A percentile compares a stretch with the other conserved stretches of the same genome.
These are phyloP conservation scores for Anabacerthia variegaticeps DNA, from an alignment of 2,797 vertebrate genomes.

Conservation along the genomic window DNA sequence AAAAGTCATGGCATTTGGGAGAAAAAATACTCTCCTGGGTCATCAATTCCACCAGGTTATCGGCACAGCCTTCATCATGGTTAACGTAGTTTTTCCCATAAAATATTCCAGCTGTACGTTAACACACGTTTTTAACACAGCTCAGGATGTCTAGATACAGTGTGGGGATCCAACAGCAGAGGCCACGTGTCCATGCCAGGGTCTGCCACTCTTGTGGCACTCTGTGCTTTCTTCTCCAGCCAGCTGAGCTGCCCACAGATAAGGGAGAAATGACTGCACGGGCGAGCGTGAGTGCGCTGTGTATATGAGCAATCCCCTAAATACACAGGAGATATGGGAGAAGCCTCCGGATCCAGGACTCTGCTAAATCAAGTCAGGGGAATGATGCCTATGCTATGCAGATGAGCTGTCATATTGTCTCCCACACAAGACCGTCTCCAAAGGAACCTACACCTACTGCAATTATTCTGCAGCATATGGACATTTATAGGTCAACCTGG, in stretches of 20 bases:
- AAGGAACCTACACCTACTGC: constrained; percentile 64
- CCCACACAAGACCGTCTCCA: constrained; percentile 56
- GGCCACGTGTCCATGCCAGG: neutral
- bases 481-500: constrained; percentile 59
- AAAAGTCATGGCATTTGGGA: neutral
- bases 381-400: constrained; percentile 55
- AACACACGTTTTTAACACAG: neutral
- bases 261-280: neutral
- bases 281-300: neutral
- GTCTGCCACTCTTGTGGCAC: neutral
- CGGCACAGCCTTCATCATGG: neutral
- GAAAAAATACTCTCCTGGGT: neutral
- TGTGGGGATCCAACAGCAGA: neutral
- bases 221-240: neutral
- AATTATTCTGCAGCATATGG: constrained; percentile 57
- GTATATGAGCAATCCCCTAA: constrained; percentile 3
- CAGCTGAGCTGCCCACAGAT: neutral
- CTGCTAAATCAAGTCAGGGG: constrained; percentile 33
- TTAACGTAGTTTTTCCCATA: accelerated
- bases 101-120: accelerated
- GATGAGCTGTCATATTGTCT: constrained; percentile 67
- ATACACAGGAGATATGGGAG: neutral
- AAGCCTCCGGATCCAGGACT: constrained; percentile 29
- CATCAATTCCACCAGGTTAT: neutral
- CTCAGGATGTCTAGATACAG: neutral